Conservation (phyloP, 2,888 invertebrate species). For the Hylaea fasciaria region DNA sequence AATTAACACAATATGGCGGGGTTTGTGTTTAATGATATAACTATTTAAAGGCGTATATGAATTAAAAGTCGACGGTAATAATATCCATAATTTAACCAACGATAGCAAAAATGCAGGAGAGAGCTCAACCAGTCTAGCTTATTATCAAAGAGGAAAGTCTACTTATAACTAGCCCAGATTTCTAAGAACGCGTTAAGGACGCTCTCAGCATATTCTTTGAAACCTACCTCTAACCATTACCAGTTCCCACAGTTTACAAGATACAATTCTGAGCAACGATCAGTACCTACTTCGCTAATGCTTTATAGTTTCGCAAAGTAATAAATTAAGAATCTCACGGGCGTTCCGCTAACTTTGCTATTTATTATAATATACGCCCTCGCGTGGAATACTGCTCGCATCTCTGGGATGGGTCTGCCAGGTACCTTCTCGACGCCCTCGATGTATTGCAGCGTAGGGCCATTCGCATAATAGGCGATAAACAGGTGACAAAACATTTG, state of each 20-base stretch:
- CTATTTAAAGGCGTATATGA: background rate
- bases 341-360: background rate
- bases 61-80: background rate
- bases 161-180: conserved; percentile 1
- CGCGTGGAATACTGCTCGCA: no score
- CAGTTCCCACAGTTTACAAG: conserved; percentile 9
- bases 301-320: background rate
- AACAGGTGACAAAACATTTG: no score
- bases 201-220: conserved; percentile 20
- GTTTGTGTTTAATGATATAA: no score
- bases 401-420: no score
- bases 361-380: no score
- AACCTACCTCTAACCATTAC: background rate
- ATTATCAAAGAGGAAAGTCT: conserved; percentile 10
- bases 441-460: no score
- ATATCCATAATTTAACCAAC: no score
- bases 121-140: background rate
- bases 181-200: conserved; percentile 18
- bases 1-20: no score
- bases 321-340: background rate
- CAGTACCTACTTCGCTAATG: no score
- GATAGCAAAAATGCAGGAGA: background rate
- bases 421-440: no score
- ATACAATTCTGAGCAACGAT: conserved; percentile 4
- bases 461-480: no score